Evolutionary conservation across 1,140 invertebrate genomes (phyloP), one percentile per base, ranked within the genome.

Genomic region (Pseudomyrmex flavicornis): DNA sequence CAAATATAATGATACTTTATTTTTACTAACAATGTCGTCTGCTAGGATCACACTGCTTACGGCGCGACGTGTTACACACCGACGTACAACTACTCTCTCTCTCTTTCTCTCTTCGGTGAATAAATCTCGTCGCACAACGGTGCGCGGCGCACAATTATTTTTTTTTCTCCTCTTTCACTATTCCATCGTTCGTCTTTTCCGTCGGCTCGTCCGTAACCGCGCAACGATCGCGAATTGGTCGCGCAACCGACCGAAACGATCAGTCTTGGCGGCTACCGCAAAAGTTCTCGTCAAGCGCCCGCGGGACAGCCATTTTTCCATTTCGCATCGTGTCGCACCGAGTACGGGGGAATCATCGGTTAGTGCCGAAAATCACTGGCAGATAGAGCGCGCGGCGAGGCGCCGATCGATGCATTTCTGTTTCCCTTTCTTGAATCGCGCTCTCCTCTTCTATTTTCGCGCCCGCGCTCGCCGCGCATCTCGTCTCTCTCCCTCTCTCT

Each of bases 21-120:
- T 93, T 92, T 91, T 91, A 92, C 90, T 90, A 88, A 89, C 88
- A 89, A 86, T 86, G 90, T 91, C 90, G 91, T 91, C 86, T 90
- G 85, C 87, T 91, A 92, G 83, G 59, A 2, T 35, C 7, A 54
- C 76, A 66, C 69, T 83, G 82, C 48, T 52, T 74, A 85, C 63
- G 85, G 69, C 69, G 62, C 74, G 74, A 77, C 52, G 65, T 79
- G 35, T 35, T 35, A 35, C 70, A 17, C 76, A 48, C 65, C 26
- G 76, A 79, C 69, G 79, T 72, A 74, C 7, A 7, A 35, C 35
- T 35, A 35, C 7, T 35, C 35, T 35, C 35, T 35, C 35, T 35
- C 35, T 35, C 35, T 35, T 5, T 35, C 35, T 35, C 35, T 35
- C 35, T 52, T 52, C 48, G 69, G 20, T 54, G 44, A 70, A 85